These are phyloP conservation scores for Typhlomys cinereus DNA, from an alignment of 2,113 vertebrate species.

Conservation along the genomic window DNA sequence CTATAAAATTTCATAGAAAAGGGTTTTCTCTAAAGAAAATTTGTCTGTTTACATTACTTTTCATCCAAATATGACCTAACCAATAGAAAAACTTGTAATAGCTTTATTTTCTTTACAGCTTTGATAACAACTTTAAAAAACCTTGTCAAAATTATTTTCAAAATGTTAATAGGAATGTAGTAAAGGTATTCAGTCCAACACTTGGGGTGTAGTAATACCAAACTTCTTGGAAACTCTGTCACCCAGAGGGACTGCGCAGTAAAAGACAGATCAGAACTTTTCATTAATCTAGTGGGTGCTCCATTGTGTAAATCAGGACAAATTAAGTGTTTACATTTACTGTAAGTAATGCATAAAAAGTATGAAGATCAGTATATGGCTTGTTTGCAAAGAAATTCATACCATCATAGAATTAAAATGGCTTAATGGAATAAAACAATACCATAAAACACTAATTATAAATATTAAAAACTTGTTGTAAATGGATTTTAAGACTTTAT, in stretches of 20 bases:
- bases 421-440: background rate
- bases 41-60: background rate
- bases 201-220: background rate
- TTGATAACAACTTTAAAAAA: background rate
- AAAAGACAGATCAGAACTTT: background rate
- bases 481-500: conserved; percentile 30
- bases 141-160: background rate
- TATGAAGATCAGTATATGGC: no score
- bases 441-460: conserved; percentile 22
- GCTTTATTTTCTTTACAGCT: background rate
- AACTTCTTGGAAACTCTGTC: background rate
- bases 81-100: conserved; percentile 24
- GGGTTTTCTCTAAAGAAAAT: conserved; percentile 14
- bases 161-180: background rate
- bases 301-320: background rate
- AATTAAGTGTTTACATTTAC: background rate
- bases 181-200: background rate
- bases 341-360: conserved; percentile 38
- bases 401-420: background rate
- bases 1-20: background rate
- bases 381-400: conserved; percentile 9
- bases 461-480: conserved; percentile 43
- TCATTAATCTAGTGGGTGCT: background rate
- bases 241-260: background rate
- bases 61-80: conserved; percentile 1